Percentiles rank a stretch among this genome's conserved stretches.
Conservation (phyloP, 2,797 vertebrate species). For the Orientallactaga sibirica region DNA sequence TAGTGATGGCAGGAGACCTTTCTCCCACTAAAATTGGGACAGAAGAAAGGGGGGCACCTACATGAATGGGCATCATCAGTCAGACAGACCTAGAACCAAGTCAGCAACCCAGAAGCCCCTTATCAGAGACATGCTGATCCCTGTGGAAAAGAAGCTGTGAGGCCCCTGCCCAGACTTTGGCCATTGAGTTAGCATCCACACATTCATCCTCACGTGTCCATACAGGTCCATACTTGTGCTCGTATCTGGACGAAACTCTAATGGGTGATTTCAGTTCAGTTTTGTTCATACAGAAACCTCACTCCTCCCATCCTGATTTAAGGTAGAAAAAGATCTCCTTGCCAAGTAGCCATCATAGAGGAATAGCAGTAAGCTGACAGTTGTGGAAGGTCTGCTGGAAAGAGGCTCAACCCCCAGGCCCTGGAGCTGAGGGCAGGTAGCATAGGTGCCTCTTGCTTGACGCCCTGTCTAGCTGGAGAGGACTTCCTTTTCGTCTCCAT, state of each 20-base stretch:
- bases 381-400: not conserved
- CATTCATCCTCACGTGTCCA: fast-evolving
- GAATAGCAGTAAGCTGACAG: not conserved
- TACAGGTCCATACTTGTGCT: too few relatives aligned
- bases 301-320: too few relatives aligned
- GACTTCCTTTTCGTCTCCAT: not conserved
- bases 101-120: too few relatives aligned
- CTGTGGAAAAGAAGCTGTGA: not conserved
- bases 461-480: not conserved
- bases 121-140: not conserved
- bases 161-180: not conserved
- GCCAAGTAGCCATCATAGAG: fast-evolving
- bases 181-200: not conserved
- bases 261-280: not conserved
- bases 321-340: not conserved
- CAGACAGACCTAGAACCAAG: not conserved
- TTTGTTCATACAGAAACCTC: not conserved
- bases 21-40: not conserved
- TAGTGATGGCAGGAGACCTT: not conserved
- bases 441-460: too few relatives aligned
- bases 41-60: not conserved
- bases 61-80: not conserved
- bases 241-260: not conserved
- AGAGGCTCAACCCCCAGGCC: not conserved
- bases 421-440: not conserved